Conservation (phyloP, 2,113 vertebrate species). For the Nerophis lumbriciformis region DNA sequence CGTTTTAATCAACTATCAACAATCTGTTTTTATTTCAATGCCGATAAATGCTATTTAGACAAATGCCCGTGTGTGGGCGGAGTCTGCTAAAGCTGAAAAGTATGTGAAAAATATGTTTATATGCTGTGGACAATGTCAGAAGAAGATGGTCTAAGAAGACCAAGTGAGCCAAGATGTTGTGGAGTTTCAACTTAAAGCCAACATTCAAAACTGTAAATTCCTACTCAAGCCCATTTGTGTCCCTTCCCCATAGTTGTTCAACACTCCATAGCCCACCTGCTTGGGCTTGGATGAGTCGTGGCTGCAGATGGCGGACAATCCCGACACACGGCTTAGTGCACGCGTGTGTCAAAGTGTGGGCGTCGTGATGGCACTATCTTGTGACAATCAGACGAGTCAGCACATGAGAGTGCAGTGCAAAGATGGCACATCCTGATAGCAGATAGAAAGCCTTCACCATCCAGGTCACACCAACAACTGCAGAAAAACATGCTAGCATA, state of each 20-base stretch:
- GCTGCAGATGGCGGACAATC: constrained; percentile 57
- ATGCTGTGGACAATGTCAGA: too few species aligned
- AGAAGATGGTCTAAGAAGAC: too few species aligned
- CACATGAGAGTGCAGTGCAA: not conserved
- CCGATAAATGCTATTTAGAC: too few species aligned
- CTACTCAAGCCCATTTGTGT: not conserved
- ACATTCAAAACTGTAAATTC: not conserved
- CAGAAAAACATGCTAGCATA: too few species aligned
- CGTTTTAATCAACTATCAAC: too few species aligned
- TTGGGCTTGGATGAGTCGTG: constrained; percentile 39
- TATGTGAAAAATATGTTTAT: too few species aligned
- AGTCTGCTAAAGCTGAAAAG: too few species aligned
- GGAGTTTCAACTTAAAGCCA: not conserved
- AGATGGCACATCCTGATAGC: not conserved
- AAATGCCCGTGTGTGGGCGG: too few species aligned
- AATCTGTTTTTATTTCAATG: too few species aligned
- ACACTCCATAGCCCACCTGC: too few species aligned
- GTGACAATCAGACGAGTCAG: not conserved
- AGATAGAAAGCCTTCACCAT: not conserved
- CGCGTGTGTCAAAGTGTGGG: constrained; percentile 16
- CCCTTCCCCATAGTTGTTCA: too few species aligned
- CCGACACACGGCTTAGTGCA: constrained; percentile 56
- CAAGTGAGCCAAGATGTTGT: not conserved
- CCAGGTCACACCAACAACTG: too few species aligned
- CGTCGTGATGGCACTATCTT: constrained; percentile 10